Base-by-base conservation (phyloP, 2,888 invertebrate genomes). In the Drosophila histrio region DNA sequence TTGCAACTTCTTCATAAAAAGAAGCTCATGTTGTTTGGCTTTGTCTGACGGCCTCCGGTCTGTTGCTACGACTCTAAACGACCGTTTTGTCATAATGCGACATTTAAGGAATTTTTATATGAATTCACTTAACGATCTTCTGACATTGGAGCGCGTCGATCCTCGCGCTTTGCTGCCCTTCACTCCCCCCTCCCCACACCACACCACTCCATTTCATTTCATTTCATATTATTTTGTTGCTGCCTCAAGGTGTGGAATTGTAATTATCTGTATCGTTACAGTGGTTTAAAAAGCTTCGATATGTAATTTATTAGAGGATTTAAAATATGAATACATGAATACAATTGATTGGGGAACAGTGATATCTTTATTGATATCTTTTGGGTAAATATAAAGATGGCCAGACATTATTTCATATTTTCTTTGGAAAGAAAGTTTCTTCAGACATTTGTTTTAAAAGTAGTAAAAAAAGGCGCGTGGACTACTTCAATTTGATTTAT, bases 71-170 rank as follows among this genome's bases (percentile, higher is more conserved):
- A 46, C 57, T 71, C 68, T 84, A 87, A 84, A 77, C 79, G 88
- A 89, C 82, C 89, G 82, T 89, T 89, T 89, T 89, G 89, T 89
- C 89, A 89, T 89, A 89, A 89, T 89, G 89, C 86, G 89, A 89
- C 89, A 89, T 89, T 89, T 87, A 88, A 81, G 84, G 86, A 86
- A 87, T 88, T 81, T 79, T 79, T 85, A 80, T 86, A 87, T 87
- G 85, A 87, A 86, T 86, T 86, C 80, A 77, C 84, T 87, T 87
- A 85, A 79, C 81, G 73, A 79, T 69, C 82, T 62, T 66, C 75
- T 61, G 62, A 67, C 69, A 61, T 72, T 65, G 58, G 59, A 38
- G 58, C 46, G 71, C 79, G 69, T 54, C 74, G 72, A 84, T 79
- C 75, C 64, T 62, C 65, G 41, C 67, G 70, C 56, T 59, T 56